Conservation (phyloP, 2,888 invertebrate genomes). For the Meiosimyza decipiens region DNA sequence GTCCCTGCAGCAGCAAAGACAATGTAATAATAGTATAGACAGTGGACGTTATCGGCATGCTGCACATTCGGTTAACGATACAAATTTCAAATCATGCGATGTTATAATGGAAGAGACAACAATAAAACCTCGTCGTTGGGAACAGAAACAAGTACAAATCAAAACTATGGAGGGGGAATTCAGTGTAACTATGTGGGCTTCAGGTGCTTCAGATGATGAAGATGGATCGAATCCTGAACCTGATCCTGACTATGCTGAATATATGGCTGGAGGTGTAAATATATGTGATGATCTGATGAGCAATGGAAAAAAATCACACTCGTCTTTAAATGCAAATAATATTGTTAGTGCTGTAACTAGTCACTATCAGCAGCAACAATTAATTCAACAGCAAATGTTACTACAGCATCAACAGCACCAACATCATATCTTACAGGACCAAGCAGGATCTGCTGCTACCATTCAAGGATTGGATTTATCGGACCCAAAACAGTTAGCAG, state of each 20-base stretch:
- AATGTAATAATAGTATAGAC: slow-evolving; percentile 10
- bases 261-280: slow-evolving; percentile 59
- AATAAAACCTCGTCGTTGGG: slow-evolving; percentile 84
- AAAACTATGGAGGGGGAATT: slow-evolving; percentile 98
- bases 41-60: background rate
- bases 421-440: slow-evolving; percentile 45
- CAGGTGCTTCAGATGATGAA: slow-evolving; percentile 87
- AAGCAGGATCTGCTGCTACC: slow-evolving; percentile 30
- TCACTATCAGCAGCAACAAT: slow-evolving; percentile 45
- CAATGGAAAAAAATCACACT: slow-evolving; percentile 71
- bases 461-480: slow-evolving; percentile 87
- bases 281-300: slow-evolving; percentile 65
- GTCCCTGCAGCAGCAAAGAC: background rate
- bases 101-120: slow-evolving; percentile 46
- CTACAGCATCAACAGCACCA: slow-evolving; percentile 45
- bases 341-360: background rate
- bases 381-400: slow-evolving; percentile 45
- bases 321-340: slow-evolving; percentile 2
- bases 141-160: slow-evolving; percentile 97
- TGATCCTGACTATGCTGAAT: slow-evolving; percentile 85
- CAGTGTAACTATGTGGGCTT: slow-evolving; percentile 98
- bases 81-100: slow-evolving; percentile 40
- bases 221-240: slow-evolving; percentile 91
- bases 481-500: slow-evolving; percentile 92
- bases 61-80: background rate